Base-by-base conservation (phyloP, 1,140 invertebrate genomes). In the Eubasilissa regina region DNA sequence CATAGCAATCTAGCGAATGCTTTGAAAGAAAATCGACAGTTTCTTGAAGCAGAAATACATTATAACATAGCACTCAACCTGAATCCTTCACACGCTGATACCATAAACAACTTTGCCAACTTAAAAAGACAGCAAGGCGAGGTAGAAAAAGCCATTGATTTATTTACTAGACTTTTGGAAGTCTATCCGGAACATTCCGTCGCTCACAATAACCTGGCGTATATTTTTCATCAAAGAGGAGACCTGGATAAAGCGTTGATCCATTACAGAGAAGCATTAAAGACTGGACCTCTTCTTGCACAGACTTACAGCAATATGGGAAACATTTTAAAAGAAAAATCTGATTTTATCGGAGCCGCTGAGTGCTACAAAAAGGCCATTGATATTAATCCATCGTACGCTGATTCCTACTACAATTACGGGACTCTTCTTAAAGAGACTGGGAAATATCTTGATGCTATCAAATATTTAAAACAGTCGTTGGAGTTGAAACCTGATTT, bases 1-100 rank as follows among this genome's bases (percentile, higher is more conserved):
- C 99, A 99, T 86, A 99, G 99, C 87, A 99, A 99, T 89, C 90
- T 99, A 86, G 99, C 98, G 13, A 99, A 99, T 90, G 98, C 98
- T 99, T 56, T 99, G 56, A 99, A 99, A 89, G 98, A 99, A 86
- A 99, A 99, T 86, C 97, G 97, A 81, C 93, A 95, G 90, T 97
- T 99, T 19, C 91, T 91, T 21, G 98, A 99, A 87, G 98, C 99
- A 0, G 98, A 99, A 88, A 97, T 98, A 85, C 99, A 97, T 85
- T 99, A 99, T 89, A 99, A 99, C 86, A 99, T 96, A 9, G 98
- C 98, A 0, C 89, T 99, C 4, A 91, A 95, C 21, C 89, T 99
- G 3, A 98, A 97, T 85, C 97, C 98, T 1, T 97, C 96, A 19
- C 99, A 99, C 86, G 97, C 98, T 0, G 99, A 99, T 90, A 99